Evolutionary conservation across 2,113 vertebrate genomes (phyloP).

Genomic region (Alethe castanea): DNA sequence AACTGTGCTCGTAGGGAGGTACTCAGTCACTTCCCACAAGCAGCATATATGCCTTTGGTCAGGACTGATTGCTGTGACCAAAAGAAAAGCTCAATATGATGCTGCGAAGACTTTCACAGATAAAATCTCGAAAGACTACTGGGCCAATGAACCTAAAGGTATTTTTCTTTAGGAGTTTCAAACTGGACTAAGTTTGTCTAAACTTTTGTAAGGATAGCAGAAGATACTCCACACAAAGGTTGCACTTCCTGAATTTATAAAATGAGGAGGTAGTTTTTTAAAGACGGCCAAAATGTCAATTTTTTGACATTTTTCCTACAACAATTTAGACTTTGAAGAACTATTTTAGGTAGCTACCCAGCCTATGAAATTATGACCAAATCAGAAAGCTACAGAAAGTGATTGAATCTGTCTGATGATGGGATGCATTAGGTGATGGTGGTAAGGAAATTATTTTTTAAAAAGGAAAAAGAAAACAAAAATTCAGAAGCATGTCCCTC

Average conservation of each 20-base stretch:
- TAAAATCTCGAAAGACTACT: neutral
- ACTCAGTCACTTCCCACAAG: fast-evolving
- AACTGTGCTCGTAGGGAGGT: no score
- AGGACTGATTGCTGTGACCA: neutral
- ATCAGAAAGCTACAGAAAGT: neutral
- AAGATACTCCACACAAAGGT: neutral
- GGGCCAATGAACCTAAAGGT: neutral
- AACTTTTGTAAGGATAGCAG: neutral
- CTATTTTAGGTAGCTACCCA: neutral
- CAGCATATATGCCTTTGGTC: fast-evolving
- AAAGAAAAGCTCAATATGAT: neutral
- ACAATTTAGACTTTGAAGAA: neutral
- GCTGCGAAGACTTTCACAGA: neutral
- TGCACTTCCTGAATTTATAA: neutral
- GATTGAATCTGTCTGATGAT: neutral
- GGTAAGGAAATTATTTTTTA: neutral
- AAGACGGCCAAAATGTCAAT: neutral
- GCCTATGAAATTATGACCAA: neutral
- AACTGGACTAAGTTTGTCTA: neutral
- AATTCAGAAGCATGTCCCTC: neutral
- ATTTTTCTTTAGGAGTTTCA: neutral
- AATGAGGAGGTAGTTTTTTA: neutral
- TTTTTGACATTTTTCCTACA: neutral
- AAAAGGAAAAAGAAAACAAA: neutral
- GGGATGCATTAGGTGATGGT: neutral